These are phyloP conservation scores for Dendropsophus ebraccatus DNA, from an alignment of 2,113 vertebrate species.

Conservation along the genomic window DNA sequence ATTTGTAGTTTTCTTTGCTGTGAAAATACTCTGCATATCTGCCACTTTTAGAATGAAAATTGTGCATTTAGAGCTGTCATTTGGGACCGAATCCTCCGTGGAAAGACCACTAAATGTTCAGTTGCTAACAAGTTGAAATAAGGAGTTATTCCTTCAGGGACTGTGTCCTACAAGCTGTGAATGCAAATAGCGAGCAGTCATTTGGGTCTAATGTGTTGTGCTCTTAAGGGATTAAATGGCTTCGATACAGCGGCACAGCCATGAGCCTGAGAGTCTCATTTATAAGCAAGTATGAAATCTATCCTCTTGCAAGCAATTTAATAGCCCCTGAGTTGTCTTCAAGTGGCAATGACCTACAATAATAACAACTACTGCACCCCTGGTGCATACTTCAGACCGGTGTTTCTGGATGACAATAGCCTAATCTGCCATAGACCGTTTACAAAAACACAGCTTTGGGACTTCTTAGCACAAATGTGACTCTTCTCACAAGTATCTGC, in stretches of 20 bases:
- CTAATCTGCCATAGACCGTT: conserved; percentile 59
- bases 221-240: conserved; percentile 21
- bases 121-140: conserved; percentile 47
- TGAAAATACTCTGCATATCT: conserved; percentile 27
- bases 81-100: conserved; percentile 2
- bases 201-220: background rate
- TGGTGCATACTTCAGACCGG: conserved; percentile 59
- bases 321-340: conserved; percentile 61
- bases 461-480: conserved; percentile 32
- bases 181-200: conserved; percentile 46
- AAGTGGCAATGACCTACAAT: conserved; percentile 65
- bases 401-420: conserved; percentile 61
- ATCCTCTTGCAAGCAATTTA: conserved; percentile 57
- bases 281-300: conserved; percentile 61
- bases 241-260: conserved; percentile 51
- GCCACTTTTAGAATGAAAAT: background rate
- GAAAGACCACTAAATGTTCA: conserved; percentile 32
- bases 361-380: conserved; percentile 57
- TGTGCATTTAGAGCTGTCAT: conserved; percentile 29
- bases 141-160: conserved; percentile 35
- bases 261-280: conserved; percentile 39
- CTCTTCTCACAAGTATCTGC: conserved; percentile 16
- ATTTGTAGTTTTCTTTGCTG: conserved; percentile 10
- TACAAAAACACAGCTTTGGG: conserved; percentile 55
- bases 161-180: conserved; percentile 34